phyloP scores from a whole-genome alignment of 2,113 vertebrate species.

The Phaethon lepturus region DNA sequence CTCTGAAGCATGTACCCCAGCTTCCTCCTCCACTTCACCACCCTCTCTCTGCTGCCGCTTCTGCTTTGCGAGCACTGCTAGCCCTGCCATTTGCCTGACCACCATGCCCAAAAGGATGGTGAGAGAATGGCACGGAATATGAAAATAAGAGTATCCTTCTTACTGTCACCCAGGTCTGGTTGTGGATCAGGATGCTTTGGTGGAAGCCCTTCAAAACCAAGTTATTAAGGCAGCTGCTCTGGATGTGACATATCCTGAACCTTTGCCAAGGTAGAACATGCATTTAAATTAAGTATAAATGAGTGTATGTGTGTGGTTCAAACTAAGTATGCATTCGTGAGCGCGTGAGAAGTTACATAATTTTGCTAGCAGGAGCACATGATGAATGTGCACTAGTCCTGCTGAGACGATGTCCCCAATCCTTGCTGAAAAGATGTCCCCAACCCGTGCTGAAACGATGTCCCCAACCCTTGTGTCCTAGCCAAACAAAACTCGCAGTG shows the following conservation, averaged over 20 bases:
- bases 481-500: background rate
- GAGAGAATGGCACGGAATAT: background rate
- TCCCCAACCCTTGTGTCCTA: background rate
- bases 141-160: background rate
- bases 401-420: background rate
- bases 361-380: background rate
- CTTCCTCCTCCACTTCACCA: background rate
- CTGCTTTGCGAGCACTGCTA: background rate
- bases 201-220: slow-evolving; percentile 78
- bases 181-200: slow-evolving; percentile 84
- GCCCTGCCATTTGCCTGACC: background rate
- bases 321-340: background rate
- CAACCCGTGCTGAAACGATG: background rate
- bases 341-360: background rate
- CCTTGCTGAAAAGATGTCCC: background rate
- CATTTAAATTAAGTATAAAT: background rate
- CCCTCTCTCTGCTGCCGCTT: background rate
- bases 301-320: background rate
- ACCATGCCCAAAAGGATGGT: background rate
- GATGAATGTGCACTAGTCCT: background rate
- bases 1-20: background rate
- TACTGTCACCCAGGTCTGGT: slow-evolving; percentile 71
- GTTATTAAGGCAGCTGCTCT: slow-evolving; percentile 79
- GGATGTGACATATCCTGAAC: slow-evolving; percentile 86
- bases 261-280: slow-evolving; percentile 79